phyloP scores from a whole-genome alignment of 1,140 invertebrate species.

The Drosophila watanabei region DNA sequence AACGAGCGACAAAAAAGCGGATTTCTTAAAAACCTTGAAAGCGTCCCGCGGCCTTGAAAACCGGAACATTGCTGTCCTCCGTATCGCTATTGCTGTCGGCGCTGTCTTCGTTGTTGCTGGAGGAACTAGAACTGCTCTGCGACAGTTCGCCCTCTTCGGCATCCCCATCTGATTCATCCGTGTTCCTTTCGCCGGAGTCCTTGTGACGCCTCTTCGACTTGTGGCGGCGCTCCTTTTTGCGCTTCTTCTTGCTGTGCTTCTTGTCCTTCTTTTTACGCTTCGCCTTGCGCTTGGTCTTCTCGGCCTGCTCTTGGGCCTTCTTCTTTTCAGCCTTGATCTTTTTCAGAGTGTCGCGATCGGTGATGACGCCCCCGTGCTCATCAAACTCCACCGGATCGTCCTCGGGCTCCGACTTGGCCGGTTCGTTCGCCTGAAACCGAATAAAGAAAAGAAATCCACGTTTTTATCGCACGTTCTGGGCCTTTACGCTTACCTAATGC shows the following conservation, averaged over 20 bases:
- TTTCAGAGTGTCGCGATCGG: conserved; percentile 49
- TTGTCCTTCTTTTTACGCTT: conserved; percentile 57
- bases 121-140: conserved; percentile 46
- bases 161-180: conserved; percentile 47
- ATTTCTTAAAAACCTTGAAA: conserved; percentile 79
- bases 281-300: conserved; percentile 55
- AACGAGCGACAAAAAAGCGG: conserved; percentile 55
- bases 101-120: conserved; percentile 37
- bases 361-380: conserved; percentile 75
- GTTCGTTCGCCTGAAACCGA: conserved; percentile 85
- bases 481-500: conserved; percentile 86
- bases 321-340: conserved; percentile 62
- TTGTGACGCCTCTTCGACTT: conserved; percentile 54
- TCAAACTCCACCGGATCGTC: conserved; percentile 76
- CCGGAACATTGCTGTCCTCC: conserved; percentile 77
- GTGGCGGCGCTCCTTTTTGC: conserved; percentile 38
- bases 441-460: conserved; percentile 85
- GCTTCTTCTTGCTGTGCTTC: conserved; percentile 53
- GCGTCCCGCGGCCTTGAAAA: conserved; percentile 74
- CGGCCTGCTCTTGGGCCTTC: conserved; percentile 46
- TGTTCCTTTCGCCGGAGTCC: conserved; percentile 16
- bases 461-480: conserved; percentile 85
- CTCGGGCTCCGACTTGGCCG: conserved; percentile 14
- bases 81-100: conserved; percentile 37
- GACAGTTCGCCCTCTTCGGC: conserved; percentile 74